These are phyloP conservation scores for Hyperoplus lanceolatus DNA, from an alignment of 2,797 vertebrate genomes.

Conservation along the genomic window DNA sequence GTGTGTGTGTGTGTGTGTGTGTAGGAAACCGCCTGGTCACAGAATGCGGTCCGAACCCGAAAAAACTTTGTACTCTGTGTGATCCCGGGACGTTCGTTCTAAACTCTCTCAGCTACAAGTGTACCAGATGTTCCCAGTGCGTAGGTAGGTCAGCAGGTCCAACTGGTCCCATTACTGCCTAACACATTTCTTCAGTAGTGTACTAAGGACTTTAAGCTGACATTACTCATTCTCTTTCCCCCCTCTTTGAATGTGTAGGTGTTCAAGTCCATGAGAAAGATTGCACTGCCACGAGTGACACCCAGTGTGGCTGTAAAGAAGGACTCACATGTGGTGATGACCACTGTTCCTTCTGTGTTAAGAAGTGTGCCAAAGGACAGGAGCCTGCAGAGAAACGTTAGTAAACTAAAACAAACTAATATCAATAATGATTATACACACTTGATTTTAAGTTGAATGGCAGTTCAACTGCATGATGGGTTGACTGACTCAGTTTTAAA, in stretches of 20 bases:
- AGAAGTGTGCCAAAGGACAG: slow-evolving; percentile 69
- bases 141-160: slow-evolving; percentile 67
- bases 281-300: slow-evolving; percentile 71
- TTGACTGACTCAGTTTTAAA: background rate
- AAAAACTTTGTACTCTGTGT: slow-evolving; percentile 76
- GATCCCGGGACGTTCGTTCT: slow-evolving; percentile 2
- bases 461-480: background rate
- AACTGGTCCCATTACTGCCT: background rate
- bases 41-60: background rate
- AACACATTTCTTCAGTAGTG: background rate
- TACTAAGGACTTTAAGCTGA: no score
- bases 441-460: background rate
- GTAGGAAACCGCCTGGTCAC: slow-evolving; percentile 70
- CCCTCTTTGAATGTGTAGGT: slow-evolving; percentile 57
- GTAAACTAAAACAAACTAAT: slow-evolving; percentile 20
- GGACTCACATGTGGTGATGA: slow-evolving; percentile 73
- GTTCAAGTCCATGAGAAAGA: slow-evolving; percentile 8
- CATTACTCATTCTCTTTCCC: background rate
- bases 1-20: slow-evolving; percentile 25
- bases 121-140: slow-evolving; percentile 71
- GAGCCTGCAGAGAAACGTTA: slow-evolving; percentile 74
- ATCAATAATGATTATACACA: background rate
- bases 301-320: slow-evolving; percentile 75
- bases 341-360: slow-evolving; percentile 69
- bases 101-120: rapidly evolving